Conservation (phyloP, 1,140 invertebrate species). For the Lordiphosa stackelbergi region DNA sequence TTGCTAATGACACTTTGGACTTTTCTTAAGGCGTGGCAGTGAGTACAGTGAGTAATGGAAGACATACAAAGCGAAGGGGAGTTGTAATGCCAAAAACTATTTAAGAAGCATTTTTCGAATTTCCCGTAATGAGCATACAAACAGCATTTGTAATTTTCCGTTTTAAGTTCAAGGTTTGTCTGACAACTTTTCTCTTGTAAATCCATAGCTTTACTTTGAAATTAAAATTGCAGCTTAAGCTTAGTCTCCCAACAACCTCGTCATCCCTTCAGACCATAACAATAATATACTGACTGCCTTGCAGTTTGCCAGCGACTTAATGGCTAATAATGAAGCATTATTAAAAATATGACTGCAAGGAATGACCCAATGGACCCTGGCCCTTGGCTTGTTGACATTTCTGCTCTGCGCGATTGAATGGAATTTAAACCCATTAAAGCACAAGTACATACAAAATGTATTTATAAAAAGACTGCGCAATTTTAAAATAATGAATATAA, state of each 20-base stretch:
- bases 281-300: slow-evolving; percentile 35
- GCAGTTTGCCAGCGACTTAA: slow-evolving; percentile 50
- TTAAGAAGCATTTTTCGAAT: no score
- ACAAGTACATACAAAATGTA: slow-evolving; percentile 3
- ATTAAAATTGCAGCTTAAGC: neutral
- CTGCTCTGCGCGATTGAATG: slow-evolving; percentile 12
- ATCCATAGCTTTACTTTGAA: no score
- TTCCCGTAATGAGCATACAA: no score
- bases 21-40: neutral
- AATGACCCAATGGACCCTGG: neutral
- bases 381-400: slow-evolving; percentile 31
- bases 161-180: no score
- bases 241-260: neutral
- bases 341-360: slow-evolving; percentile 29
- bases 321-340: slow-evolving; percentile 60
- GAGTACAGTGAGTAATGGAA: neutral
- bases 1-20: slow-evolving; percentile 31
- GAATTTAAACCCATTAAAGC: neutral
- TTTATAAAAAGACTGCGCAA: no score
- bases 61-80: neutral
- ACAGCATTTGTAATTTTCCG: no score
- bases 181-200: no score
- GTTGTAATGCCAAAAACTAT: no score
- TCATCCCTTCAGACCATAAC: neutral
- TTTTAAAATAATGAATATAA: slow-evolving; percentile 26